phyloP scores from a whole-genome alignment of 2,797 vertebrate species.

The Darevskia nairensis region DNA sequence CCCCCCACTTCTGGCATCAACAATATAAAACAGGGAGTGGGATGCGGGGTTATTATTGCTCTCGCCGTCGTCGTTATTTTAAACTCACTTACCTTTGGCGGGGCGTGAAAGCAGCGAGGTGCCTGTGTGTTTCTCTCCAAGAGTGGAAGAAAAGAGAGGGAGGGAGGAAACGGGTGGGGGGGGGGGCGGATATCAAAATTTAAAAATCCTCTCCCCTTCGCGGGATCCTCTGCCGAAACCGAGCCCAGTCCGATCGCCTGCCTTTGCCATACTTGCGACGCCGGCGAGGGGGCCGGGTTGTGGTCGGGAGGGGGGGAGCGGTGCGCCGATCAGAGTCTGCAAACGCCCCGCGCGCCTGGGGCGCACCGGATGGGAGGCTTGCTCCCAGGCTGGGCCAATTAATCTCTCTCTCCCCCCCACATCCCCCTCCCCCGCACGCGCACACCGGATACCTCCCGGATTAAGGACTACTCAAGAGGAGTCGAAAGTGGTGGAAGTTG shows the following conservation, averaged over 20 bases:
- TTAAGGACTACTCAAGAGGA: not conserved
- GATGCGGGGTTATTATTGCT: not conserved
- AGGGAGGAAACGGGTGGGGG: not conserved
- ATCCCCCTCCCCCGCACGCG: no score
- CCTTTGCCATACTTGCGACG: not conserved
- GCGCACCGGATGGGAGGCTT: not conserved
- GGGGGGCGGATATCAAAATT: not conserved
- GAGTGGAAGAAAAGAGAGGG: not conserved
- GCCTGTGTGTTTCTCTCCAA: not conserved
- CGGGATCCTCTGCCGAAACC: not conserved
- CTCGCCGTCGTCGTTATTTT: no score
- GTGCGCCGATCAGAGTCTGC: no score
- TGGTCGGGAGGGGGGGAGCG: not conserved
- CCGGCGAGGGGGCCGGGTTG: not conserved
- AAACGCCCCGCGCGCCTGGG: not conserved
- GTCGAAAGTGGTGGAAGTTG: not conserved
- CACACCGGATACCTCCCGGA: not conserved
- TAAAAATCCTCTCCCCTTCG: not conserved
- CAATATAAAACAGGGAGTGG: no score
- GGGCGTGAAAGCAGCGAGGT: not conserved
- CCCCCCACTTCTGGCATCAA: not conserved
- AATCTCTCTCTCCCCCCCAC: not conserved
- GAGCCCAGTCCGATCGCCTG: not conserved
- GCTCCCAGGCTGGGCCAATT: not conserved
- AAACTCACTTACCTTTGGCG: slow-evolving; percentile 10